A percentile compares a stretch with the other conserved stretches of the same genome.
Evolutionary conservation across 2,797 vertebrate species (phyloP).

Genomic region (Pipistrellus pipistrellus): DNA sequence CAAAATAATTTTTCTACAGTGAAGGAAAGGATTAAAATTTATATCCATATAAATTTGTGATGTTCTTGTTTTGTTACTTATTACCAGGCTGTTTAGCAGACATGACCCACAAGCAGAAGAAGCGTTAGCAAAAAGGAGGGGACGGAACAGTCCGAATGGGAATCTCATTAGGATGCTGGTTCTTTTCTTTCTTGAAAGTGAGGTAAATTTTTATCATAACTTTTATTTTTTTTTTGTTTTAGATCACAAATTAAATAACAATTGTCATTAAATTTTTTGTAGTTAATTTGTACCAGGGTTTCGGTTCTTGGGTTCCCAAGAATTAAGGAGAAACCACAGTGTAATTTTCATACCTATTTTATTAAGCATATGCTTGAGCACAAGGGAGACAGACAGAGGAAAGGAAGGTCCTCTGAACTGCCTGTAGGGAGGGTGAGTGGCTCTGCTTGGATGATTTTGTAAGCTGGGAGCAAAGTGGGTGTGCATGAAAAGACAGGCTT

Average conservation of each 20-base stretch:
- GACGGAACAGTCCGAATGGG: slow-evolving; percentile 97
- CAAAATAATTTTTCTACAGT: slow-evolving; percentile 32
- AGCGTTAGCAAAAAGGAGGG: slow-evolving; percentile 96
- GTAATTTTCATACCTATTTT: not conserved
- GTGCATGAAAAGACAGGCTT: not conserved
- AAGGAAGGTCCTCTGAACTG: not conserved
- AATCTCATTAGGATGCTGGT: slow-evolving; percentile 99
- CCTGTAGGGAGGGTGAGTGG: not conserved
- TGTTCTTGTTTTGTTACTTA: slow-evolving; percentile 73
- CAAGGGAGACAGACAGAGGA: not conserved
- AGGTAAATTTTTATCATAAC: slow-evolving; percentile 90
- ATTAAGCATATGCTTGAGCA: not conserved
- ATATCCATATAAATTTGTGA: slow-evolving; percentile 50
- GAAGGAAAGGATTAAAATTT: slow-evolving; percentile 24
- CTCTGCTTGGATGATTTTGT: not conserved
- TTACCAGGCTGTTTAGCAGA: slow-evolving; percentile 94
- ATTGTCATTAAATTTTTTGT: slow-evolving; percentile 45
- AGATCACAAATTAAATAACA: slow-evolving; percentile 66
- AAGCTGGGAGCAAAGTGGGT: not conserved
- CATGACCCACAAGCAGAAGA: slow-evolving; percentile 98
- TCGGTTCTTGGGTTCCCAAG: not conserved
- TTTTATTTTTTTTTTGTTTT: slow-evolving; percentile 8
- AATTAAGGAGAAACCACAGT: not conserved
- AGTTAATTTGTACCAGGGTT: not conserved
- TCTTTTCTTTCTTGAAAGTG: slow-evolving; percentile 99